Conservation (phyloP, 2,797 vertebrate genomes). For the Ctenopoma multispine region DNA sequence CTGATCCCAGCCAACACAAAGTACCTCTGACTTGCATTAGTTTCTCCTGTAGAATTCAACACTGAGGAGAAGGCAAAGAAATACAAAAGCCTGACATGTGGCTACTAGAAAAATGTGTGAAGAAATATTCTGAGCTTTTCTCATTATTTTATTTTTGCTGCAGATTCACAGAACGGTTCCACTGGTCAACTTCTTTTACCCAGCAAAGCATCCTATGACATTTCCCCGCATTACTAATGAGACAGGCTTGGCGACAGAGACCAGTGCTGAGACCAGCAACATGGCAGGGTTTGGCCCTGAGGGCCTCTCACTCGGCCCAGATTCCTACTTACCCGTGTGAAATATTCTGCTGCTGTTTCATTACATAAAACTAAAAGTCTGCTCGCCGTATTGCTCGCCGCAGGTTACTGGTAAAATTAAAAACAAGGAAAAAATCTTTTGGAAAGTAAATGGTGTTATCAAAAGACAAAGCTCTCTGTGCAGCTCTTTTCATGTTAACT, state of each 20-base stretch:
- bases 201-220: constrained; percentile 63
- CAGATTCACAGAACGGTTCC: constrained; percentile 48
- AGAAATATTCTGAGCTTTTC: constrained; percentile 24
- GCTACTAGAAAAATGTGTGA: constrained; percentile 13
- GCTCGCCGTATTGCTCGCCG: constrained; percentile 16
- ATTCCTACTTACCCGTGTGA: constrained; percentile 66
- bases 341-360: constrained; percentile 70
- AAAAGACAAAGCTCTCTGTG: constrained; percentile 4
- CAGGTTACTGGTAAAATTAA: constrained; percentile 31
- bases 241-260: constrained; percentile 67
- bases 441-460: constrained; percentile 8
- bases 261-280: constrained; percentile 72
- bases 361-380: constrained; percentile 64
- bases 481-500: constrained; percentile 2
- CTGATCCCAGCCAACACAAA: constrained; percentile 7
- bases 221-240: constrained; percentile 79
- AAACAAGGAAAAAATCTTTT: constrained; percentile 11
- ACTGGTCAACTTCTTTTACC: constrained; percentile 68
- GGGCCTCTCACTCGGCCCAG: constrained; percentile 57
- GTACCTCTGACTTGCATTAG: background rate
- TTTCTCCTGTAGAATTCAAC: background rate
- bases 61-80: background rate
- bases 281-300: constrained; percentile 72
- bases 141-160: constrained; percentile 33
- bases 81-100: constrained; percentile 26